Conservation (phyloP, 2,888 invertebrate species). For the Eubasilissa splendida region DNA sequence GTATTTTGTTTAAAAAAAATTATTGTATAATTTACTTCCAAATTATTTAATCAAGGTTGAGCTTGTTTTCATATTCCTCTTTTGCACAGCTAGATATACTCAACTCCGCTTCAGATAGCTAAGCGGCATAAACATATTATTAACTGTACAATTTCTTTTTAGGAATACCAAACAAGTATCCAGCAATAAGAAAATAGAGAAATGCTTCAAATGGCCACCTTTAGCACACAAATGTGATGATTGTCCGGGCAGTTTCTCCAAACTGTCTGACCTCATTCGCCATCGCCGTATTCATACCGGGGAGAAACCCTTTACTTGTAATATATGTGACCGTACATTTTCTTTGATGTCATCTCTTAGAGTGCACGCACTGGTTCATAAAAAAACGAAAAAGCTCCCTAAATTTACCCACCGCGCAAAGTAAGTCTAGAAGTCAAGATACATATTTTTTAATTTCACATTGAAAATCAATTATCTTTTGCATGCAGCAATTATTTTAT, state of each 20-base stretch:
- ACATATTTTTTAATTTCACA: too few relatives aligned
- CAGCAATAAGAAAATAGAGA: slow-evolving; percentile 21
- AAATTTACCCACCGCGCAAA: neutral
- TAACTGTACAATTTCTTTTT: neutral
- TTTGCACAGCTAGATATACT: too few relatives aligned
- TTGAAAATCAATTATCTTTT: too few relatives aligned
- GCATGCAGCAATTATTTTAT: too few relatives aligned
- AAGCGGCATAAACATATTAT: neutral
- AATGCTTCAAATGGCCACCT: slow-evolving; percentile 19
- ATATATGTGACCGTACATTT: slow-evolving; percentile 31
- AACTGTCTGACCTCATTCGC: slow-evolving; percentile 40
- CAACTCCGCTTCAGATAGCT: too few relatives aligned
- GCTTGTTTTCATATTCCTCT: too few relatives aligned
- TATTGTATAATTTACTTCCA: too few relatives aligned
- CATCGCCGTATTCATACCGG: slow-evolving; percentile 41
- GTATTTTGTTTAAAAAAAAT: too few relatives aligned
- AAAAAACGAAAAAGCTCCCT: slow-evolving; percentile 6
- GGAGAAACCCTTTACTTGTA: slow-evolving; percentile 37
- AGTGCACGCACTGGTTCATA: slow-evolving; percentile 11
- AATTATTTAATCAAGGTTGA: too few relatives aligned
- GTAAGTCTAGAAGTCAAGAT: too few relatives aligned
- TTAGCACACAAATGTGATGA: slow-evolving; percentile 24
- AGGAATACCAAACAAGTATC: neutral
- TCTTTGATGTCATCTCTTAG: slow-evolving; percentile 43
- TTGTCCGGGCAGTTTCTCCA: slow-evolving; percentile 47